Percentiles rank a stretch among this genome's conserved stretches.
phyloP scores from a whole-genome alignment of 2,888 invertebrate genomes.

The Drosophila helvetica region DNA sequence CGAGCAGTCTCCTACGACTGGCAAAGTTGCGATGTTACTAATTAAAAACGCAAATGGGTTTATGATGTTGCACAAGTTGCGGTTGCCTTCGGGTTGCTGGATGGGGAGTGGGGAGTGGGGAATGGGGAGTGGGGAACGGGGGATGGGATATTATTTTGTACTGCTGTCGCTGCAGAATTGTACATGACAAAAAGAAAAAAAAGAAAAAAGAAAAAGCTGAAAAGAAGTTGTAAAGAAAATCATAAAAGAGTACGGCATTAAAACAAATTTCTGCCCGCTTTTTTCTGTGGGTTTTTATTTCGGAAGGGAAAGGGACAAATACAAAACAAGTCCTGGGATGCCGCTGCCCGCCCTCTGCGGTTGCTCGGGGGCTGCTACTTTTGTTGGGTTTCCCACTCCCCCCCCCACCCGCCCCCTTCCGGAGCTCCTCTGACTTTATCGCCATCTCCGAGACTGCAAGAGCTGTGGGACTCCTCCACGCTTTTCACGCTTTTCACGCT shows the following conservation, averaged over 20 bases:
- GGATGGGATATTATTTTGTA: slow-evolving; percentile 46
- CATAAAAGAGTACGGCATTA: slow-evolving; percentile 71
- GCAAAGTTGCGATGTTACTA: slow-evolving; percentile 70
- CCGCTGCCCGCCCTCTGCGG: slow-evolving; percentile 25
- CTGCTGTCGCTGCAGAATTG: slow-evolving; percentile 75
- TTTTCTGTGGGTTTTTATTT: slow-evolving; percentile 10
- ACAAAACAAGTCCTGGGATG: slow-evolving; percentile 59
- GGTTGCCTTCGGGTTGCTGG: slow-evolving; percentile 45
- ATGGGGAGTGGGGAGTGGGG: neutral
- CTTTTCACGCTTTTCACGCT: slow-evolving; percentile 64
- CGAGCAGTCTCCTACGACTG: slow-evolving; percentile 2
- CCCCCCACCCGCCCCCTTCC: neutral
- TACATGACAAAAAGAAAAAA: slow-evolving; percentile 47
- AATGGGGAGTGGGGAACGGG: neutral
- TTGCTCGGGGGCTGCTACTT: slow-evolving; percentile 47
- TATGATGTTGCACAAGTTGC: slow-evolving; percentile 79
- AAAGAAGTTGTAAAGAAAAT: slow-evolving; percentile 75
- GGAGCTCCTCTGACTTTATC: slow-evolving; percentile 60
- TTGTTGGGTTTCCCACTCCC: slow-evolving; percentile 33
- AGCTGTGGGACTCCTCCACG: slow-evolving; percentile 30
- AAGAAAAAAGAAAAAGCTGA: slow-evolving; percentile 32
- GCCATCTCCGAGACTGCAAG: slow-evolving; percentile 25
- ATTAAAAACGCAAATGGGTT: slow-evolving; percentile 80
- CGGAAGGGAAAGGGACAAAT: slow-evolving; percentile 47
- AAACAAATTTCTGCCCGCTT: slow-evolving; percentile 67